Conservation (phyloP, 2,797 vertebrate species). For the Gallinago stenura region DNA sequence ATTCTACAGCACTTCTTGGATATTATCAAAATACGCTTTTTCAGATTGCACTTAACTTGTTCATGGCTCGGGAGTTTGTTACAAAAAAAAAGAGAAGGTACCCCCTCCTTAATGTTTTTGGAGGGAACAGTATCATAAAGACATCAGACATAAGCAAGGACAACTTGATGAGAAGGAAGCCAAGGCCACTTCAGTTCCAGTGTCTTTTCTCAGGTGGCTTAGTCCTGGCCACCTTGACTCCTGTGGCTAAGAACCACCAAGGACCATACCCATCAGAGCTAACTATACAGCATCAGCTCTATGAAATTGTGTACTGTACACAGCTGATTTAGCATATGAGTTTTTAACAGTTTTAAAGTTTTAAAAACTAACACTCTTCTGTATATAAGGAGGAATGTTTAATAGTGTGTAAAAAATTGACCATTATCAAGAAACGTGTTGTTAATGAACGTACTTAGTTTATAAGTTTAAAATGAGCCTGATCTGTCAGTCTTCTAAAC, state of each 20-base stretch:
- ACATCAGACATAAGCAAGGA: not conserved
- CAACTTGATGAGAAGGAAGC: not conserved
- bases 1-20: not conserved
- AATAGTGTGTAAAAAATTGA: not conserved
- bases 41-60: not conserved
- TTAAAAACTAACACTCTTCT: not conserved
- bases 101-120: not conserved
- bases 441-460: not conserved
- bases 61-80: not conserved
- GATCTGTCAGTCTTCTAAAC: not conserved
- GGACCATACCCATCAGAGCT: not conserved
- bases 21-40: not conserved
- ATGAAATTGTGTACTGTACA: not conserved
- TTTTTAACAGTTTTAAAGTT: too few species aligned
- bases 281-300: not conserved
- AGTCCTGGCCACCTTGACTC: not conserved
- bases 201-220: not conserved
- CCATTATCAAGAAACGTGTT: not conserved
- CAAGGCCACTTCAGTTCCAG: not conserved
- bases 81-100: not conserved
- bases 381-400: not conserved
- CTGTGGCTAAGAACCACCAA: not conserved
- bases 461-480: not conserved
- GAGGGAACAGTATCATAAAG: not conserved
- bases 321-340: not conserved